Conservation (phyloP, 2,797 vertebrate species). For the Fundulus diaphanus region DNA sequence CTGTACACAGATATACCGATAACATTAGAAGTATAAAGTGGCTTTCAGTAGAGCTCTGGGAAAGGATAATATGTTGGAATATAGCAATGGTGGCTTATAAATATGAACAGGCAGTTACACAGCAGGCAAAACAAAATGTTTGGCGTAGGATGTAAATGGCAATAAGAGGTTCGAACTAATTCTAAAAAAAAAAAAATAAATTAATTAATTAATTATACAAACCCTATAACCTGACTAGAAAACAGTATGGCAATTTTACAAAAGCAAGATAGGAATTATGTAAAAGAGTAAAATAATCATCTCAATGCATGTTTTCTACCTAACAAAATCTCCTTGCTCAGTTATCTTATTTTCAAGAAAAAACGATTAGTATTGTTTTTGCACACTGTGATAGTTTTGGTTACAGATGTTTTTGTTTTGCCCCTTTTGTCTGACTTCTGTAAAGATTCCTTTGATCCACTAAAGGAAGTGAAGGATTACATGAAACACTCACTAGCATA, state of each 20-base stretch:
- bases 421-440: slow-evolving; percentile 5
- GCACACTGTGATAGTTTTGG: background rate
- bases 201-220: background rate
- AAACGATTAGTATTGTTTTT: background rate
- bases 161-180: background rate
- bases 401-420: slow-evolving; percentile 13
- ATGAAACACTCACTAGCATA: slow-evolving; percentile 35
- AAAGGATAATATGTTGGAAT: background rate
- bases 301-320: slow-evolving; percentile 1
- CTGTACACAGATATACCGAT: slow-evolving; percentile 56
- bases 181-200: background rate
- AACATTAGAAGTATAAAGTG: slow-evolving; percentile 4
- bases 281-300: background rate
- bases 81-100: background rate
- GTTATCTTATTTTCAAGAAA: background rate
- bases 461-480: slow-evolving; percentile 31
- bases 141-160: background rate
- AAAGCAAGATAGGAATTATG: background rate
- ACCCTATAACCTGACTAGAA: background rate
- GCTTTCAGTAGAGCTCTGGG: background rate
- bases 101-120: slow-evolving; percentile 5
- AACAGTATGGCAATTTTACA: background rate
- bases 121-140: slow-evolving; percentile 16
- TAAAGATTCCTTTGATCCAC: slow-evolving; percentile 28
- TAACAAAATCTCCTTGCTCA: background rate